Percentiles rank a stretch among this genome's conserved stretches.
These are phyloP conservation scores for Achatina immaculata DNA, from an alignment of 1,140 invertebrate genomes.

Conservation along the genomic window DNA sequence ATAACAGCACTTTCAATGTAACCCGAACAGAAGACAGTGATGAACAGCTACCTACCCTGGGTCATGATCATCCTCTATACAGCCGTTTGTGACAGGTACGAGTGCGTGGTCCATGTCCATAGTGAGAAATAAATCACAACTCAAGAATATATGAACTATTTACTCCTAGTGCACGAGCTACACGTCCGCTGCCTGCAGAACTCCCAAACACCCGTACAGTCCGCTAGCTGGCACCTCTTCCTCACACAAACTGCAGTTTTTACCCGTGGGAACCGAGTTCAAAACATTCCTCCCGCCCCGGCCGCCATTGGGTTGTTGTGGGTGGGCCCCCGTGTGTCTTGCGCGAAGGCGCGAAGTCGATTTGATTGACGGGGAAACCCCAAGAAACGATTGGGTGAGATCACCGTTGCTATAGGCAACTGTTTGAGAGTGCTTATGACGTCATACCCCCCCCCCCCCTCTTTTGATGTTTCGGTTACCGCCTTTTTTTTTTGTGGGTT, in stretches of 20 bases:
- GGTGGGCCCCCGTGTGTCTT: slow-evolving; percentile 11
- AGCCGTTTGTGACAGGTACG: slow-evolving; percentile 19
- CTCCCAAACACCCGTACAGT: slow-evolving; percentile 19
- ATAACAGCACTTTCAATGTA: too few species aligned
- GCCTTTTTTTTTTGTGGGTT: background rate
- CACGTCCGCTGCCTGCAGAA: background rate
- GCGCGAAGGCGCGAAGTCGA: background rate
- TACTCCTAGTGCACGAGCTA: slow-evolving; percentile 3
- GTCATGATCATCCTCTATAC: slow-evolving; percentile 17
- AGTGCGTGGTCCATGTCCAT: slow-evolving; percentile 17
- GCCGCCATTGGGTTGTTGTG: slow-evolving; percentile 18
- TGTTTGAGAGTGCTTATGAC: background rate
- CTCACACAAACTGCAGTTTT: slow-evolving; percentile 2
- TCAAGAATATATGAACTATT: slow-evolving; percentile 10
- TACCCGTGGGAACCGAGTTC: slow-evolving; percentile 29
- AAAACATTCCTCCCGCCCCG: slow-evolving; percentile 24
- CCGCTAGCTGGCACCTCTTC: background rate
- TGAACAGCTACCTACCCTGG: slow-evolving; percentile 15
- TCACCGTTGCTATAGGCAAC: slow-evolving; percentile 30
- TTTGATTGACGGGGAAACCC: slow-evolving; percentile 36
- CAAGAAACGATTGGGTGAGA: slow-evolving; percentile 29
- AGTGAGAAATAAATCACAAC: slow-evolving; percentile 5
- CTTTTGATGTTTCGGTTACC: background rate
- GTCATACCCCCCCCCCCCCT: background rate
- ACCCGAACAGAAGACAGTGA: too few species aligned